Conservation (phyloP, 2,113 vertebrate species). For the Prunella fulvescens region DNA sequence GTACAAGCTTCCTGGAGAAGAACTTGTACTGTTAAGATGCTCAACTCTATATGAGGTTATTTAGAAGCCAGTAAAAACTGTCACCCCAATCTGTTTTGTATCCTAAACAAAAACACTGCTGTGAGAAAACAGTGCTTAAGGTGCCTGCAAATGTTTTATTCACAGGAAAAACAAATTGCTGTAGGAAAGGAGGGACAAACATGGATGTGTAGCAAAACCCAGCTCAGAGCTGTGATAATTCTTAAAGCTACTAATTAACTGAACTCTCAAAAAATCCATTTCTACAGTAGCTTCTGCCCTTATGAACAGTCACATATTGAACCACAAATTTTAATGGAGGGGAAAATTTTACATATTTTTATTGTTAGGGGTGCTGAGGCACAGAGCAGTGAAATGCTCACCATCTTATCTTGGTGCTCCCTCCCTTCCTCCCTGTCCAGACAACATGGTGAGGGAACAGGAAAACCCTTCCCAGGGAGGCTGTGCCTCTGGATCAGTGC, state of each 20-base stretch:
- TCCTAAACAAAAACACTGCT: background rate
- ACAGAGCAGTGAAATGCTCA: background rate
- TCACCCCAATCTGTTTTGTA: background rate
- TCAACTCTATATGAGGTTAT: background rate
- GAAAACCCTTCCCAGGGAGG: background rate
- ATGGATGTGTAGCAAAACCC: accelerated
- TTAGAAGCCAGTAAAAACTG: background rate
- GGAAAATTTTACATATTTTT: background rate
- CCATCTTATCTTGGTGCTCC: background rate
- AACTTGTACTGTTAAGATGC: background rate
- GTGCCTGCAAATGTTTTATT: background rate
- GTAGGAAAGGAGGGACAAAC: background rate
- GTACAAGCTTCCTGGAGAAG: background rate
- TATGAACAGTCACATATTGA: background rate
- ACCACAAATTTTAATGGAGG: background rate
- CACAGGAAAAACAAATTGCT: background rate
- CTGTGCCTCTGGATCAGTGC: background rate
- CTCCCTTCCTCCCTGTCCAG: background rate
- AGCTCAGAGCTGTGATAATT: background rate
- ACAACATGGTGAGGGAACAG: background rate
- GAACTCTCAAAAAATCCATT: background rate
- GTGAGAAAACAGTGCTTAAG: background rate
- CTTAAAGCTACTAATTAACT: background rate
- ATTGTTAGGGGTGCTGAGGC: background rate
- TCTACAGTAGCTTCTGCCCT: background rate